Conservation (phyloP, 1,140 invertebrate species). For the Drosophila subpulchrella region DNA sequence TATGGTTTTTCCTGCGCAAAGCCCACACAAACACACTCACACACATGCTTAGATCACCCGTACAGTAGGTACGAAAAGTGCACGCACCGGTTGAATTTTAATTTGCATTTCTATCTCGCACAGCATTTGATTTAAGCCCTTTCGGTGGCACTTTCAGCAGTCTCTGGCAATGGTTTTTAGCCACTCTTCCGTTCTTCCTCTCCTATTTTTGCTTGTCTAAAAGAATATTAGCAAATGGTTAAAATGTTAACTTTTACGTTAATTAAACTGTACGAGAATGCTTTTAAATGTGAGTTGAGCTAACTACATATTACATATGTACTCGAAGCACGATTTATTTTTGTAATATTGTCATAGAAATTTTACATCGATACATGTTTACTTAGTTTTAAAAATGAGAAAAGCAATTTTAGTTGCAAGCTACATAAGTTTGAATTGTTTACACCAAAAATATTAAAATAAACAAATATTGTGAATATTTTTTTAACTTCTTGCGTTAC, state of each 20-base stretch:
- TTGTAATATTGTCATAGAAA: slow-evolving; percentile 63
- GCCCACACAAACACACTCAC: slow-evolving; percentile 27
- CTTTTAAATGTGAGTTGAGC: slow-evolving; percentile 63
- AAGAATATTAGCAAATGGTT: slow-evolving; percentile 56
- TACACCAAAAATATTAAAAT: slow-evolving; percentile 82
- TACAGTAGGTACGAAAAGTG: slow-evolving; percentile 64
- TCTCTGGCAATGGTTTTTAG: slow-evolving; percentile 19
- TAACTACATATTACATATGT: slow-evolving; percentile 57
- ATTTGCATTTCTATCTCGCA: slow-evolving; percentile 71
- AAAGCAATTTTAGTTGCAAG: slow-evolving; percentile 71
- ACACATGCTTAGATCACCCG: slow-evolving; percentile 37
- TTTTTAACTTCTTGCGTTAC: slow-evolving; percentile 51
- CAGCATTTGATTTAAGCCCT: slow-evolving; percentile 56
- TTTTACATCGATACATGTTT: slow-evolving; percentile 74
- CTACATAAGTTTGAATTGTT: slow-evolving; percentile 78
- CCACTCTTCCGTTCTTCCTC: slow-evolving; percentile 11
- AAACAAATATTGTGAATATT: slow-evolving; percentile 76
- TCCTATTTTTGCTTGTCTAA: slow-evolving; percentile 21
- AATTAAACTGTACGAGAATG: slow-evolving; percentile 48
- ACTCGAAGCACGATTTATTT: slow-evolving; percentile 59
- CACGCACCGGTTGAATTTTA: slow-evolving; percentile 70
- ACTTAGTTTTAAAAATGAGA: slow-evolving; percentile 70
- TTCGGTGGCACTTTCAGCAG: slow-evolving; percentile 17
- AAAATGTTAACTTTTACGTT: slow-evolving; percentile 60
- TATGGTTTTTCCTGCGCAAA: slow-evolving; percentile 70